A percentile compares a stretch with the other conserved stretches of the same genome.
Conservation (phyloP, 1,140 invertebrate species). For the Bombus superbus region DNA sequence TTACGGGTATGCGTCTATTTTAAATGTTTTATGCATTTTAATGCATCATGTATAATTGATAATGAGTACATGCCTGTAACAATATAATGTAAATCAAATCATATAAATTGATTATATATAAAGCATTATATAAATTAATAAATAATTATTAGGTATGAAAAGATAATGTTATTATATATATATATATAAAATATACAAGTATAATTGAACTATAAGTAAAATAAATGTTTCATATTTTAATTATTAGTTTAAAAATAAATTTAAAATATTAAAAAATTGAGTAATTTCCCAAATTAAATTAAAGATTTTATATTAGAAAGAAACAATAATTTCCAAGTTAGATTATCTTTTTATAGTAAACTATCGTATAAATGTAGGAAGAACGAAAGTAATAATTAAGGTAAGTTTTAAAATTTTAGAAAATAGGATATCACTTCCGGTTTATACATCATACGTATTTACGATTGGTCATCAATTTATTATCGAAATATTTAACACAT, state of each 20-base stretch:
- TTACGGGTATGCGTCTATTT: background rate
- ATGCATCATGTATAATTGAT: conserved; percentile 4
- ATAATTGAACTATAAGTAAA: background rate
- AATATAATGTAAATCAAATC: background rate
- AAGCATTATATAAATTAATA: background rate
- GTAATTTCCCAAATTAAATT: background rate
- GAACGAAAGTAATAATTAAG: background rate
- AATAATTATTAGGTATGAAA: background rate
- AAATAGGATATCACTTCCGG: conserved; percentile 28
- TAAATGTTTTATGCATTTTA: background rate
- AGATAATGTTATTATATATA: background rate
- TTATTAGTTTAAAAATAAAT: background rate
- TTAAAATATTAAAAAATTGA: background rate
- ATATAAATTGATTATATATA: background rate
- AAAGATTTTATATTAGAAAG: background rate
- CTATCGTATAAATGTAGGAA: background rate
- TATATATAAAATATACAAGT: background rate
- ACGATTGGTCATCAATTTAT: background rate
- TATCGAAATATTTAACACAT: background rate
- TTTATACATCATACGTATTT: background rate
- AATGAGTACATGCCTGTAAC: background rate
- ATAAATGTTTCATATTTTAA: conserved; percentile 6
- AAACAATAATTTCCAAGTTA: background rate
- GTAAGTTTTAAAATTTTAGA: background rate
- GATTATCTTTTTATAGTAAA: no score